These are phyloP conservation scores for Eufriesea mexicana DNA, from an alignment of 1,140 invertebrate species.

Conservation along the genomic window DNA sequence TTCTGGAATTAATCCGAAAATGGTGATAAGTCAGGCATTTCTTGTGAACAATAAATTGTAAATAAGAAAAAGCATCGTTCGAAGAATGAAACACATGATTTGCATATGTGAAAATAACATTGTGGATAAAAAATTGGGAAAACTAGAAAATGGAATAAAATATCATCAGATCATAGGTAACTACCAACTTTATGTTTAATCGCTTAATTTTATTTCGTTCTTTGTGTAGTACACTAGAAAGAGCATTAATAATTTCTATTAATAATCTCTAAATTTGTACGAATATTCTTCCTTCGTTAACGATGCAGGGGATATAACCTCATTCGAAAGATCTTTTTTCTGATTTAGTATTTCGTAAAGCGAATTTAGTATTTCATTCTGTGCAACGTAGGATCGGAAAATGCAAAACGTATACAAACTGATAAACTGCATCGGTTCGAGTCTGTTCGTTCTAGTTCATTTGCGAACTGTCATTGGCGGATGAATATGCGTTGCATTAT, in stretches of 20 bases:
- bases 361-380: not conserved
- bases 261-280: too few relatives aligned
- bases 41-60: not conserved
- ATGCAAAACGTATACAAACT: not conserved
- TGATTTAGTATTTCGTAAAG: not conserved
- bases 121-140: not conserved
- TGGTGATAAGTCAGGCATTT: not conserved
- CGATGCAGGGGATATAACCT: too few relatives aligned
- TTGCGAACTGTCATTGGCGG: constrained; percentile 1
- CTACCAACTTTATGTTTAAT: too few relatives aligned
- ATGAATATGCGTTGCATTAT: not conserved
- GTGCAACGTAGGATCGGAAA: not conserved
- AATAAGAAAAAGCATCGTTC: not conserved
- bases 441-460: constrained; percentile 28
- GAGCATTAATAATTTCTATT: too few relatives aligned
- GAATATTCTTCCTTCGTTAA: too few relatives aligned
- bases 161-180: too few relatives aligned
- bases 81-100: too few relatives aligned
- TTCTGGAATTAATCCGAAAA: not conserved
- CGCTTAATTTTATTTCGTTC: too few relatives aligned
- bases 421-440: constrained; percentile 25
- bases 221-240: too few relatives aligned
- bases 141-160: too few relatives aligned
- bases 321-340: not conserved
- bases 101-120: too few relatives aligned